A percentile compares a stretch with the other conserved stretches of the same genome.
These are phyloP conservation scores for Drosophila burlai DNA, from an alignment of 1,140 invertebrate genomes.

Conservation along the genomic window DNA sequence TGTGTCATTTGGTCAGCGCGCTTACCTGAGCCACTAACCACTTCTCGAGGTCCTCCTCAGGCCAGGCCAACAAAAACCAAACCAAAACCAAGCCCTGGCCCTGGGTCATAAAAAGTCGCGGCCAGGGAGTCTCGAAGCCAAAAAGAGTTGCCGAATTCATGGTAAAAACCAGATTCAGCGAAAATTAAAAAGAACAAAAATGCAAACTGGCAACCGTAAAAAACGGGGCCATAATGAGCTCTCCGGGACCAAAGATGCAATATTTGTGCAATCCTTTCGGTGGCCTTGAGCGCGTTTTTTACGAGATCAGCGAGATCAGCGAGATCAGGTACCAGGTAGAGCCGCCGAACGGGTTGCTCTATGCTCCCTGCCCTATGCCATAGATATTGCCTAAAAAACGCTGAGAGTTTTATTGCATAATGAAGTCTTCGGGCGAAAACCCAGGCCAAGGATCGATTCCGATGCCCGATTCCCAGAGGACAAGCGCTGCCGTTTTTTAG, in stretches of 20 bases:
- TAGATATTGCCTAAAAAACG: slow-evolving; percentile 61
- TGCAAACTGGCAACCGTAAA: slow-evolving; percentile 23
- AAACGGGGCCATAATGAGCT: slow-evolving; percentile 60
- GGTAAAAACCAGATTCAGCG: slow-evolving; percentile 73
- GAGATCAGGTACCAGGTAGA: background rate
- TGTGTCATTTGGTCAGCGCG: slow-evolving; percentile 35
- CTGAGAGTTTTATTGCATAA: slow-evolving; percentile 76
- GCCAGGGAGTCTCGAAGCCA: slow-evolving; percentile 35
- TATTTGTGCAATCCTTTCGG: slow-evolving; percentile 81
- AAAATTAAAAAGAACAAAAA: slow-evolving; percentile 27
- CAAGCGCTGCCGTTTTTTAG: slow-evolving; percentile 34
- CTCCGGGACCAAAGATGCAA: slow-evolving; percentile 69
- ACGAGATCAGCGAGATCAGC: background rate
- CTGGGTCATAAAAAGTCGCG: slow-evolving; percentile 60
- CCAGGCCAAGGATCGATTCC: too few species aligned
- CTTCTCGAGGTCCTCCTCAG: background rate
- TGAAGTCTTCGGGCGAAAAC: slow-evolving; percentile 48
- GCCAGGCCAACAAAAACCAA: background rate
- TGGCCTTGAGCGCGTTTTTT: slow-evolving; percentile 69
- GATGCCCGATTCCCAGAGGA: background rate
- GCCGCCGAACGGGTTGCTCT: slow-evolving; percentile 64
- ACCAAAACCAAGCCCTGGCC: background rate
- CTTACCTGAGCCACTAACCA: slow-evolving; percentile 39
- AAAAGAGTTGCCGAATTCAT: slow-evolving; percentile 74
- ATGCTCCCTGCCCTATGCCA: slow-evolving; percentile 26